Base-by-base conservation (phyloP, 2,888 invertebrate genomes). In the Schizaphis graminum region DNA sequence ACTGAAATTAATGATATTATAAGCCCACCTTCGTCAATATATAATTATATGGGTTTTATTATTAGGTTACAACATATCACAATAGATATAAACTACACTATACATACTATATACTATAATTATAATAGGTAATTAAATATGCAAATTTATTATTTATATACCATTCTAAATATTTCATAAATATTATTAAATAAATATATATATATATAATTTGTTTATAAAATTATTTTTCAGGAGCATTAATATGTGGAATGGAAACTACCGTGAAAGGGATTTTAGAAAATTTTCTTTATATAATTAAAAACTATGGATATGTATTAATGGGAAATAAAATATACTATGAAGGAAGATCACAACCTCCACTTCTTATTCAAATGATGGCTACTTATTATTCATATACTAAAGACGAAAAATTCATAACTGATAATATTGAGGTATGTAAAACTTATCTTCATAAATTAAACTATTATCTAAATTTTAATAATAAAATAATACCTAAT, bases 301-400 rank as follows among this genome's bases (percentile, higher is more conserved):
- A 97, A 44, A 96, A 96, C 95, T 96, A 97, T 95, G 97, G 98
- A 28, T 97, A 97, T 95, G 96, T 98, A 56, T 98, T 98, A 0
- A 98, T 98, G 95, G 98, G 98, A 0, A 97, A 97, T 61, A 96
- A 98, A 95, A 97, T 98, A 95, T 98, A 98, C 95, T 98, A 97
- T 95, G 96, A 96, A 90, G 96, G 97, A 96, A 96, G 98, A 94
- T 97, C 97, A 28, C 97, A 98, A 95, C 97, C 97, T 0, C 98
- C 98, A 0, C 96, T 97, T 95, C 95, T 98, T 41, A 97, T 97
- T 0, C 96, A 97, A 1, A 98, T 98, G 98, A 97, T 97, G 49
- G 96, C 97, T 2, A 96, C 97, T 85, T 98, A 98, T 95, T 96
- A 97, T 91, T 96, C 97, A 94, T 96, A 96, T n/a, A 98, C 98